A percentile compares a stretch with the other conserved stretches of the same genome.
Conservation (phyloP, 1,140 invertebrate genomes). For the Periplaneta americana region DNA sequence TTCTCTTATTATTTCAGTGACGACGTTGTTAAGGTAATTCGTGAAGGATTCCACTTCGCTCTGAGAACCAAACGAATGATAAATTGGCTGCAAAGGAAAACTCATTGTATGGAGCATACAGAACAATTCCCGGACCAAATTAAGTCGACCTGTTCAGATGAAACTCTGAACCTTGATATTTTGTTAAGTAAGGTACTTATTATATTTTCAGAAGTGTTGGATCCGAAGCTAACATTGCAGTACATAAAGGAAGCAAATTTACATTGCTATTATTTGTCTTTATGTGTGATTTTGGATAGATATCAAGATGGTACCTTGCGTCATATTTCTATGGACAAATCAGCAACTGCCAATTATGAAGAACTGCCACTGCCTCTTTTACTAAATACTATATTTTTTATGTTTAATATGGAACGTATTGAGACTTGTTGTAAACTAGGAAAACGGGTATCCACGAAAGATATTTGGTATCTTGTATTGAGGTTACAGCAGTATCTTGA, state of each 20-base stretch:
- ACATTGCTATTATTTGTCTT: constrained; percentile 8
- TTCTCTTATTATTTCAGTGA: not conserved
- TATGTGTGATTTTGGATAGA: constrained; percentile 6
- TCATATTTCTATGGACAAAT: not conserved
- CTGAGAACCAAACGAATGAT: not conserved
- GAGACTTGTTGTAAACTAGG: constrained; percentile 26
- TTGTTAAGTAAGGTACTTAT: not conserved
- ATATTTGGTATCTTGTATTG: constrained; percentile 27
- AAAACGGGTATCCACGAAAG: constrained; percentile 20
- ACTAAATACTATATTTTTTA: constrained; percentile 29
- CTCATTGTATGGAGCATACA: not conserved
- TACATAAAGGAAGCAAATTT: not conserved
- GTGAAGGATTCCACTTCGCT: not conserved
- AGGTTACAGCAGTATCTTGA: constrained; percentile 24
- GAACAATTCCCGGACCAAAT: not conserved
- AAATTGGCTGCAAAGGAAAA: not conserved
- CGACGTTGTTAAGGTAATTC: not conserved
- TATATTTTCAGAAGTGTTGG: constrained; percentile 4
- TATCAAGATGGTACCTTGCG: constrained; percentile 1
- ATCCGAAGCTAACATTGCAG: not conserved
- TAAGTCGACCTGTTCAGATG: not conserved
- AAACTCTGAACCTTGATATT: not conserved
- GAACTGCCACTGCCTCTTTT: constrained; percentile 26
- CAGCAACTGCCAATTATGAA: not conserved
- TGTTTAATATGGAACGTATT: constrained; percentile 29